Evolutionary conservation across 1,140 invertebrate species (phyloP), one percentile per base, ranked within the genome.

Genomic region (Diachasma alloeum): DNA sequence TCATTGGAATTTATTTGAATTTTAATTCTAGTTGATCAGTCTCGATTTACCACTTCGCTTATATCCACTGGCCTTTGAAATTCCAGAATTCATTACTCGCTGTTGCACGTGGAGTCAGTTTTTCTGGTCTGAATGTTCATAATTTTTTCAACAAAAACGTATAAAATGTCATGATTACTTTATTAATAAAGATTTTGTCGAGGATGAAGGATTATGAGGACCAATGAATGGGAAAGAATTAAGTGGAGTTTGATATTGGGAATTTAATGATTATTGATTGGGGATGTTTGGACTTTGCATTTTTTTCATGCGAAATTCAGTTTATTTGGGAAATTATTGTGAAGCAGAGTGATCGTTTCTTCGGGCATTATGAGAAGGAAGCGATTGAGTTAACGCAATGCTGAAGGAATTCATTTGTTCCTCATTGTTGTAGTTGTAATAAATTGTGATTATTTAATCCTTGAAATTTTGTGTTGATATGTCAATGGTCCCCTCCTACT

Each of bases 371-470:
- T 63, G 19, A 15, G 36, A 36, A 26, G 9, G 17, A 39, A 68
- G 39, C 15, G 39, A 59, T 22, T 22, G 5, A 22, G 66, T 66
- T 17, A 68, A 36, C 31, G 13, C 26, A 39, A 36, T 5, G 31
- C 13, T 68, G 36, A 39, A 68, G 31, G 13, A 66, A 37, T 37
- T 39, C 36, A 5, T 39, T 31, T 68, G 13, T 68, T 37, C 36
- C 11, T 37, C 2, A 68, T 68, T 37, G 36, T 68, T 68, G 66
- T 68, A 37, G 36, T 68, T 68, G 9, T 68, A 68, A 68, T 68
- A 68, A 68, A 68, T 39, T 68, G 36, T 63, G 59, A 63, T 63
- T 63, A 63, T 26, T 26, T 15, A 63, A 63, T 63, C 19, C 8
- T 24, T 63, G 19, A 13, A 8, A 4, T 63, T 2, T 31, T 31